Evolutionary conservation across 2,113 vertebrate genomes (phyloP), one percentile per base, ranked within the genome.

Genomic region (Forbesichthys agassizii): DNA sequence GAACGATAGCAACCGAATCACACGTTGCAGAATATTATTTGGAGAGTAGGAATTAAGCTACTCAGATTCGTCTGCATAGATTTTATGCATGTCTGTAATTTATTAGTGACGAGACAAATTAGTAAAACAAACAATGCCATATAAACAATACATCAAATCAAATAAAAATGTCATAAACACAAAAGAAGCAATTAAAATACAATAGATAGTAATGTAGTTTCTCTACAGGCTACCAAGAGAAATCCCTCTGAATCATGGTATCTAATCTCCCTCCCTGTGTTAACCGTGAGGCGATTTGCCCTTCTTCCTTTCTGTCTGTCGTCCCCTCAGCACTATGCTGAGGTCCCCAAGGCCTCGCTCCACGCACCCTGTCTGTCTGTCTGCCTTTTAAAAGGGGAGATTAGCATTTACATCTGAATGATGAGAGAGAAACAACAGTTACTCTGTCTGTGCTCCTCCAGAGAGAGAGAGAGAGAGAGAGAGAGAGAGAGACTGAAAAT

Each of bases 361-460:
- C 88, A 85, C 89, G 79, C 68, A 52, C 75, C 64, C 77, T 69
- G 84, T 77, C 75, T 79, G 81, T 73, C 68, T 79, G 81, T 73
- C 68, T 85, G 86, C 88, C 78, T 89, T 95, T 95, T 91, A 88
- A 91, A 46, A 85, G 83, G 89, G 89, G 92, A 95, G 94, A 96
- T 95, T 95, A 95, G 94, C 94, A 96, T 98, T 97, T 96, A 95
- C 95, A 98, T 95, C 88, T 95, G 93, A 96, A 98, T 96, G 93
- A 91, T 87, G 92, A 92, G 92, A 94, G 93, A 93, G 91, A 96
- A 96, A 96, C 91, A 95, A 94, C 90, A 94, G 91, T 94, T 94
- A 94, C 92, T 93, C 91, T 91, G 91, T 94, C 92, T 82, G 90
- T 92, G 93, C 82, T 89, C 86, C 68, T 88, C 90, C 86, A 94